Base-by-base conservation (phyloP, 2,888 invertebrate genomes). In the Synergus japonicus region DNA sequence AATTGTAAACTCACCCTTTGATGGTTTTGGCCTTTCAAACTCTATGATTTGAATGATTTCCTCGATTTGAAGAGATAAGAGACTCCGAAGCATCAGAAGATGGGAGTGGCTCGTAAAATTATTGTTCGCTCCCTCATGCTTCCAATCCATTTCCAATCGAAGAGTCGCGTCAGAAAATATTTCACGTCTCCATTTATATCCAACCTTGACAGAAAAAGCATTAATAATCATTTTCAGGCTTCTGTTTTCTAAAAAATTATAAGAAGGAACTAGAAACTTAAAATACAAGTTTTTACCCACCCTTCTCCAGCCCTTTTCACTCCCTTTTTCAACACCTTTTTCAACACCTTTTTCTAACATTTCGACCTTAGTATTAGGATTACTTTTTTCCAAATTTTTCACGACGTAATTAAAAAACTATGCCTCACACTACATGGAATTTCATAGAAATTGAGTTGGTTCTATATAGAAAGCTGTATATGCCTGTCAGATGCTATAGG, bases 81-180 rank as follows among this genome's bases (percentile, higher is more conserved):
- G 12, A 22, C 46, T 8, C 46, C 12, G 46, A 77, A 29, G 37
- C 37, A 37, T 37, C 13, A 12, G 29, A 22, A 73, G 65, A 37
- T 43, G 76, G 76, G 63, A 29, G 63, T 63, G 63, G 29, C 63
- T 81, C 84, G 82, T 80, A 85, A 87, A 88, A 86, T 76, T 78
- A 86, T 76, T 78, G 83, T 78, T 78, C 80, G 78, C 80, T 79
- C 83, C 67, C 76, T 79, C 78, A 83, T 84, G 82, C 85, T 88
- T 88, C 87, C 88, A 81, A 83, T 76, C 85, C 78, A 79, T 76
- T 88, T 87, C 85, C 85, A 86, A 87, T 87, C 84, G 84, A 79
- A 84, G 84, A 86, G 86, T 87, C 86, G 83, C 83, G 81, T 85
- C 84, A 81, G 63, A 29, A 29, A 13, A 63, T 12, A 63, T 29